phyloP scores from a whole-genome alignment of 1,140 invertebrate species.

The Sogatella furcifera region DNA sequence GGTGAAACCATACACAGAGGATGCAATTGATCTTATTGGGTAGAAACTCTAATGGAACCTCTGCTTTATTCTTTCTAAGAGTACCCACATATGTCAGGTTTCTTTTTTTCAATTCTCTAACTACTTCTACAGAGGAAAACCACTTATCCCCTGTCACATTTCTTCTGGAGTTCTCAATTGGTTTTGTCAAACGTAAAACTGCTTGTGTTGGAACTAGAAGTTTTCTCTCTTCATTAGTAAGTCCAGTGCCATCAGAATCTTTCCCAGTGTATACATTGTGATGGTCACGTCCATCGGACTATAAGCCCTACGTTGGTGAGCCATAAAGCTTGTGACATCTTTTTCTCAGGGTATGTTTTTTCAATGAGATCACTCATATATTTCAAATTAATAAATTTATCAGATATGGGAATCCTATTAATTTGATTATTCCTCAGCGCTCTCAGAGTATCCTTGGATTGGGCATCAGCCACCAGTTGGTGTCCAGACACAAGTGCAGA shows the following conservation, averaged over 20 bases:
- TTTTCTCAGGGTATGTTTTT: too few species aligned
- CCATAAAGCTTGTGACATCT: too few species aligned
- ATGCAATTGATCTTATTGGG: neutral
- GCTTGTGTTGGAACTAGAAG: conserved; percentile 17
- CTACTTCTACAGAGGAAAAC: conserved; percentile 19
- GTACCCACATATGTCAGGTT: conserved; percentile 23
- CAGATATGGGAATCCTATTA: too few species aligned
- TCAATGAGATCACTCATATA: too few species aligned
- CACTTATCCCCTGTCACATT: conserved; percentile 18
- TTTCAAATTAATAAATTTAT: too few species aligned
- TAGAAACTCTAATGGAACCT: conserved; percentile 27
- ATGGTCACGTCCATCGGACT: too few species aligned
- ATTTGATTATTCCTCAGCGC: too few species aligned
- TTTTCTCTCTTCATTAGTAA: conserved; percentile 3
- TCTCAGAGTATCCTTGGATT: too few species aligned
- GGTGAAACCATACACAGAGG: conserved; percentile 12
- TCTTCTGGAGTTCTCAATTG: conserved; percentile 14
- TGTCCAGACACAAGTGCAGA: too few species aligned
- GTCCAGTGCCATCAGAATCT: neutral
- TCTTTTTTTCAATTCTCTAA: conserved; percentile 12
- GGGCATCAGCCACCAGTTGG: too few species aligned
- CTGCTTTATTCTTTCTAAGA: conserved; percentile 34
- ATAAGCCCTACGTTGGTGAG: too few species aligned
- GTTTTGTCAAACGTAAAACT: conserved; percentile 18
- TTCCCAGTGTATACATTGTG: conserved; percentile 9